Percentiles rank a stretch among this genome's conserved stretches.
phyloP scores from a whole-genome alignment of 1,140 invertebrate genomes.

The Drosophila willistoni region DNA sequence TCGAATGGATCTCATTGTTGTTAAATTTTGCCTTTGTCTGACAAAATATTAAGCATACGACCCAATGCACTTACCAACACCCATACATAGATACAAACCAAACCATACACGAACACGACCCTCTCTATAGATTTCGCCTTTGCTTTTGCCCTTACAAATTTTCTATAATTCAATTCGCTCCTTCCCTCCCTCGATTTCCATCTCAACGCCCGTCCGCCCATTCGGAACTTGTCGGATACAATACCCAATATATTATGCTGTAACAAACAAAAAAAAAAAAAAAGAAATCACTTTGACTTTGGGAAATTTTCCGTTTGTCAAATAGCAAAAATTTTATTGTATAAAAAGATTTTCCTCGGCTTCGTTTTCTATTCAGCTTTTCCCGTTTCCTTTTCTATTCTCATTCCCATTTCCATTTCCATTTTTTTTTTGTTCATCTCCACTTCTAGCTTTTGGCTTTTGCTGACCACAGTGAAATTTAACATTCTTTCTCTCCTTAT shows the following conservation, averaged over 20 bases:
- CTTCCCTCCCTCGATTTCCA: background rate
- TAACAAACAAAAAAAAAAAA: background rate
- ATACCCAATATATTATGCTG: slow-evolving; percentile 48
- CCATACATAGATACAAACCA: background rate
- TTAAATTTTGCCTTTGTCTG: slow-evolving; percentile 21
- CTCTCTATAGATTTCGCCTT: slow-evolving; percentile 2
- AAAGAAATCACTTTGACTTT: slow-evolving; percentile 54
- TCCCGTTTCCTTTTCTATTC: background rate
- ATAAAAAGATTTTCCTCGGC: slow-evolving; percentile 34
- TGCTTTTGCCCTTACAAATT: slow-evolving; percentile 12
- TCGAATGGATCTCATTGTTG: slow-evolving; percentile 47
- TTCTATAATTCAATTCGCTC: slow-evolving; percentile 37
- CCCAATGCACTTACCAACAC: slow-evolving; percentile 20
- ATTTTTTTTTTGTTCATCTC: slow-evolving; percentile 12
- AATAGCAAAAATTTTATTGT: slow-evolving; percentile 50
- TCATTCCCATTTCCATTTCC: background rate
- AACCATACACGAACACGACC: background rate
- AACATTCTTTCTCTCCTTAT: slow-evolving; percentile 24
- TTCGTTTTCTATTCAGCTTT: slow-evolving; percentile 5
- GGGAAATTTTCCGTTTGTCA: slow-evolving; percentile 51
- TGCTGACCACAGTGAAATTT: slow-evolving; percentile 55
- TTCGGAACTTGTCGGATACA: slow-evolving; percentile 26
- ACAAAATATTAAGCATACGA: slow-evolving; percentile 56
- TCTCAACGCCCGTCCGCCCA: background rate
- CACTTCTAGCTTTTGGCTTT: slow-evolving; percentile 28